A percentile compares a stretch with the other conserved stretches of the same genome.
These are phyloP conservation scores for Leucopsar rothschildi DNA, from an alignment of 2,113 vertebrate genomes.

Conservation along the genomic window DNA sequence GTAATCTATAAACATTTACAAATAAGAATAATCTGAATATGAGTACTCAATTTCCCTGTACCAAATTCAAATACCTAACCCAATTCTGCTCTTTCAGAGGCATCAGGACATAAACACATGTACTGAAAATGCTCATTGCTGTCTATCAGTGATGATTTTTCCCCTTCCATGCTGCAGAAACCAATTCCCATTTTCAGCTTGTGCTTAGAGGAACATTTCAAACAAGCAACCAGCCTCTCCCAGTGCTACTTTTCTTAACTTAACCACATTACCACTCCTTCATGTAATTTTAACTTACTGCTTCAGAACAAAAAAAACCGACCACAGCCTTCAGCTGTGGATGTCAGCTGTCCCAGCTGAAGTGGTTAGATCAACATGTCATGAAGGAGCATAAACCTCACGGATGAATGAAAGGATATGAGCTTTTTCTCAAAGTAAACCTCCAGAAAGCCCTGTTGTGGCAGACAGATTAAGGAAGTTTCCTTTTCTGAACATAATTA, in stretches of 20 bases:
- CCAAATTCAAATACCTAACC: background rate
- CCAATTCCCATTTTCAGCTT: background rate
- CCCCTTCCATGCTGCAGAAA: background rate
- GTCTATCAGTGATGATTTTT: background rate
- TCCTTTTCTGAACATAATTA: conserved; percentile 20
- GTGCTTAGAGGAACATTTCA: background rate
- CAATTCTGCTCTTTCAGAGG: background rate
- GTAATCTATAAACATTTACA: background rate
- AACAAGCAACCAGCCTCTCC: background rate
- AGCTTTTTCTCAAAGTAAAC: conserved; percentile 31
- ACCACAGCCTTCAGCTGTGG: conserved; percentile 8
- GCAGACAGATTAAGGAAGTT: background rate
- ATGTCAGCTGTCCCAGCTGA: conserved; percentile 29
- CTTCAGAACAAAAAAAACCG: background rate
- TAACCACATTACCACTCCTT: conserved; percentile 12
- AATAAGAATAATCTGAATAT: background rate
- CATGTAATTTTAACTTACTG: conserved; percentile 46
- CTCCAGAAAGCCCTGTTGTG: background rate
- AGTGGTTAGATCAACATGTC: conserved; percentile 30
- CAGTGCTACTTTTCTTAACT: background rate
- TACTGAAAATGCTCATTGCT: background rate
- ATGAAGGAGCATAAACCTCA: conserved; percentile 4
- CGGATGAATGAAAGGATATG: conserved; percentile 30
- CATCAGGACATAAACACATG: background rate
- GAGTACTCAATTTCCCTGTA: background rate